phyloP scores from a whole-genome alignment of 1,140 invertebrate genomes.

The Drosophila azteca region DNA sequence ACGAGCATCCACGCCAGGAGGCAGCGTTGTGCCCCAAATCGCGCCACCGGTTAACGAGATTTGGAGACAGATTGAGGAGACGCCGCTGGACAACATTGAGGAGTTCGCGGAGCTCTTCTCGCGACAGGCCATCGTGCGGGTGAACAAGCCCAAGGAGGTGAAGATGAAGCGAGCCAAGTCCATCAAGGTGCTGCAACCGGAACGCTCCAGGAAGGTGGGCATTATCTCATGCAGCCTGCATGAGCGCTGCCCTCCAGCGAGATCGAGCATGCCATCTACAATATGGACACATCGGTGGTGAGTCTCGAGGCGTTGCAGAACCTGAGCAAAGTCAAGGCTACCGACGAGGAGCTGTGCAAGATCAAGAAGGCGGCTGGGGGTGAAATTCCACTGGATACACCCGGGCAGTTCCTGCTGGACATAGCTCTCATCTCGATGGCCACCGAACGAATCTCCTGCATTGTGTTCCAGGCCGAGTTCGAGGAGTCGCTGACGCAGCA shows the following conservation, averaged over 20 bases:
- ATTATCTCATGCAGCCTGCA: conserved; percentile 96
- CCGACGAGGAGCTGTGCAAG: conserved; percentile 91
- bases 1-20: conserved; percentile 4
- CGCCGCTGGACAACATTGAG: conserved; percentile 89
- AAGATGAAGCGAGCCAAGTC: conserved; percentile 89
- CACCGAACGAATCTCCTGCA: conserved; percentile 94
- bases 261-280: conserved; percentile 97
- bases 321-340: conserved; percentile 95
- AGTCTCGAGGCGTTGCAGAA: conserved; percentile 95
- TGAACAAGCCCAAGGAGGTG: conserved; percentile 87
- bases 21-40: conserved; percentile 11
- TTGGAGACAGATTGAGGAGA: conserved; percentile 92
- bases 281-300: conserved; percentile 95
- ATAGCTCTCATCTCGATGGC: conserved; percentile 95
- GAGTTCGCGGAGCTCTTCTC: conserved; percentile 96
- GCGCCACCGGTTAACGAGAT: conserved; percentile 84
- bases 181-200: conserved; percentile 96
- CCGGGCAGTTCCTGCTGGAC: conserved; percentile 96
- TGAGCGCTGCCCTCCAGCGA: conserved; percentile 95
- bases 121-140: conserved; percentile 90
- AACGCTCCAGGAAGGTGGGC: conserved; percentile 96
- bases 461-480: conserved; percentile 97
- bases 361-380: conserved; percentile 91
- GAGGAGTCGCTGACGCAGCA: conserved; percentile 91
- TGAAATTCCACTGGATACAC: conserved; percentile 93